Evolutionary conservation across 2,888 invertebrate species (phyloP).

Genomic region (Anthoptus insignis): DNA sequence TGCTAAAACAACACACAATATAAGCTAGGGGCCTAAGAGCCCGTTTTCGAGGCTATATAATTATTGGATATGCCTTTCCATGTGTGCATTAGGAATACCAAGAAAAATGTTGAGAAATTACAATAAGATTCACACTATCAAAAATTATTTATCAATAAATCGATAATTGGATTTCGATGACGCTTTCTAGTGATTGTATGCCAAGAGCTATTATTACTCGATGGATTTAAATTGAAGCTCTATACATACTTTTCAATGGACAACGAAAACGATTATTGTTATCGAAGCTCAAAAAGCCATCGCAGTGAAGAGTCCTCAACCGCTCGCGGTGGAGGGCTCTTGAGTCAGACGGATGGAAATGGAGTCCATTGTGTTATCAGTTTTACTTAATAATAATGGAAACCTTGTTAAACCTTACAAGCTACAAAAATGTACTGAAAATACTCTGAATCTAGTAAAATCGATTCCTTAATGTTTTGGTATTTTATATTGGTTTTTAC

Average conservation of each 20-base stretch:
- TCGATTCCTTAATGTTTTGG: no score
- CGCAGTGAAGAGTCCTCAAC: not conserved
- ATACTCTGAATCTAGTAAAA: no score
- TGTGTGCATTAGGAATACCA: no score
- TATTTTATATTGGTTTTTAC: no score
- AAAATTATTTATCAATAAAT: not conserved
- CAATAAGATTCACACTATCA: no score
- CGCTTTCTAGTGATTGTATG: not conserved
- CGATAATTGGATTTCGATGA: no score
- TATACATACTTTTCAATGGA: not conserved
- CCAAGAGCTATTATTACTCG: not conserved
- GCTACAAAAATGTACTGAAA: no score
- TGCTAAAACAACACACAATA: no score
- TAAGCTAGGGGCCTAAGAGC: no score
- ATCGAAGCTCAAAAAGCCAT: constrained; percentile 14
- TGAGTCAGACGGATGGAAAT: constrained; percentile 5
- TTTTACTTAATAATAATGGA: constrained; percentile 2
- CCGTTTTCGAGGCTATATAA: no score
- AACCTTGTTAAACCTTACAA: not conserved
- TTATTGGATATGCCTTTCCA: no score
- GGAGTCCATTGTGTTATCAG: constrained; percentile 3
- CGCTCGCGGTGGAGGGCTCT: constrained; percentile 1
- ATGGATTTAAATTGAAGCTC: not conserved
- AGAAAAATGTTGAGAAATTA: no score
- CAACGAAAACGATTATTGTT: constrained; percentile 9